These are phyloP conservation scores for Ametastegia equiseti DNA, from an alignment of 2,888 invertebrate genomes.

Conservation along the genomic window DNA sequence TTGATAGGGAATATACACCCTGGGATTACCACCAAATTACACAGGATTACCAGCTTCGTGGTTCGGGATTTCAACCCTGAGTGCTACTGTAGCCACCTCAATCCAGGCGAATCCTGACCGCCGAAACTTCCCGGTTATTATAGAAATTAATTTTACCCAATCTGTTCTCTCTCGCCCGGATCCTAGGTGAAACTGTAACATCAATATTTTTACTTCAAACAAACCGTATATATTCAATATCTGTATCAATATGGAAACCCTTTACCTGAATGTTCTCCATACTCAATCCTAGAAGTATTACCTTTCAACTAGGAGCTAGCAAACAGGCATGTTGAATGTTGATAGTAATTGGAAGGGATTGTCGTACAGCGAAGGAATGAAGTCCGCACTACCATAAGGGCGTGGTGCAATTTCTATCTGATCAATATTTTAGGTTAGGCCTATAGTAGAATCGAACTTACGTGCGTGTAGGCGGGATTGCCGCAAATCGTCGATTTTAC, in stretches of 20 bases:
- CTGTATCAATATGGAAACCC: no score
- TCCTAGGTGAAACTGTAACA: not conserved
- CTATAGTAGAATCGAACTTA: conserved; percentile 6
- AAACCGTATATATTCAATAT: not conserved
- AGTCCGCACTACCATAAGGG: not conserved
- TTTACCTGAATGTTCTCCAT: not conserved
- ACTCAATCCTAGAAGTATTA: no score
- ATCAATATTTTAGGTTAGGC: conserved; percentile 18
- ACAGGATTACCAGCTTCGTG: conserved; percentile 55
- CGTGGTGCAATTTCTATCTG: conserved; percentile 28
- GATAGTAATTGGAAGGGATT: not conserved
- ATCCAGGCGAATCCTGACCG: conserved; percentile 19
- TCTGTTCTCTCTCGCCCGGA: not conserved
- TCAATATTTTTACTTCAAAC: not conserved
- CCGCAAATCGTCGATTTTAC: conserved; percentile 39
- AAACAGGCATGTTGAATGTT: not conserved
- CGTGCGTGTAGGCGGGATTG: conserved; percentile 12
- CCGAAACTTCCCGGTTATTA: conserved; percentile 34
- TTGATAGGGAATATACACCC: conserved; percentile 60
- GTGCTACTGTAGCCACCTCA: conserved; percentile 35
- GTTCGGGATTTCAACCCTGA: conserved; percentile 35
- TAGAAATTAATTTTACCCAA: conserved; percentile 27
- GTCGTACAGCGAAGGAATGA: not conserved
- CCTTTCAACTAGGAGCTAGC: no score
- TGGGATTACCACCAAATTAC: conserved; percentile 69